These are phyloP conservation scores for Enteromius thamalakanensis DNA, from an alignment of 2,797 vertebrate genomes.

Conservation along the genomic window DNA sequence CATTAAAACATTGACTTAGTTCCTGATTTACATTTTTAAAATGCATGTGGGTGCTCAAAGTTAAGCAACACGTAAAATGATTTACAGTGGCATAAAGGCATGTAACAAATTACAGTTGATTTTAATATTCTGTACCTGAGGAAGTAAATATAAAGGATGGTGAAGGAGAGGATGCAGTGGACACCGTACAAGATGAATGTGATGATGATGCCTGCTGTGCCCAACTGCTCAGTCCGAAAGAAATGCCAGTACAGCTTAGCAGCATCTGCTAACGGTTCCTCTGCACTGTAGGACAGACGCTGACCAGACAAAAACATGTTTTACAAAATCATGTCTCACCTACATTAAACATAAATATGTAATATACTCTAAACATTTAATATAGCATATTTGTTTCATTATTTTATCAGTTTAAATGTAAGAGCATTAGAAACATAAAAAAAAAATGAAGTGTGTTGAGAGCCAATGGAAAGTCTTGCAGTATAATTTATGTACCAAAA, in stretches of 20 bases:
- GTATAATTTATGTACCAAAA: too few relatives aligned
- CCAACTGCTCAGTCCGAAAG: slow-evolving; percentile 78
- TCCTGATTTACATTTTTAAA: not conserved
- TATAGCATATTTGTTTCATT: not conserved
- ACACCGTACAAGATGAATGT: slow-evolving; percentile 84
- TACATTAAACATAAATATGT: not conserved
- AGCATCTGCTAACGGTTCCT: slow-evolving; percentile 85
- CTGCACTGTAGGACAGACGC: slow-evolving; percentile 78
- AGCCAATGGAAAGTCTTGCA: too few relatives aligned
- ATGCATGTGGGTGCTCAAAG: not conserved
- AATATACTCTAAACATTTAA: not conserved
- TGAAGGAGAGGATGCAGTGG: slow-evolving; percentile 81
- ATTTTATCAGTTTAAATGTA: not conserved
- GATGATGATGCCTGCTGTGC: slow-evolving; percentile 81
- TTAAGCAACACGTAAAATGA: not conserved
- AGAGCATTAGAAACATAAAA: too few relatives aligned
- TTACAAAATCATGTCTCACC: slow-evolving; percentile 4
- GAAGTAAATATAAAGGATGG: slow-evolving; percentile 84
- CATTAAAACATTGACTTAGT: not conserved
- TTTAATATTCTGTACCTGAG: slow-evolving; percentile 81
- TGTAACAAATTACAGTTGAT: not conserved
- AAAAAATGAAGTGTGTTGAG: too few relatives aligned
- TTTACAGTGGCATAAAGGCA: not conserved
- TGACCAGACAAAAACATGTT: slow-evolving; percentile 60
- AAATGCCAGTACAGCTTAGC: slow-evolving; percentile 94